Conservation (phyloP, 2,888 invertebrate genomes). For the Ophraella communa region DNA sequence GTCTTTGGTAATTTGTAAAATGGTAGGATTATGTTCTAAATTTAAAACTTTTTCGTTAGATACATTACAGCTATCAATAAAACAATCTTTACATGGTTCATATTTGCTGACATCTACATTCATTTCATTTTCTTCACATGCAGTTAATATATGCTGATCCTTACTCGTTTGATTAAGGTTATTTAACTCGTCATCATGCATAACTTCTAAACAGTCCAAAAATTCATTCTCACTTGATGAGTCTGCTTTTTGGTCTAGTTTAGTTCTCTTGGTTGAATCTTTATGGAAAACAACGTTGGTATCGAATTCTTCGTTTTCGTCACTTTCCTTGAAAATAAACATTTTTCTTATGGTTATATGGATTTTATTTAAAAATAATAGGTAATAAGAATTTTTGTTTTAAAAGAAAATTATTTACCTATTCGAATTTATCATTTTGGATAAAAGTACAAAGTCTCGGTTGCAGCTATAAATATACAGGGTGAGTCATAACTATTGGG, state of each 20-base stretch:
- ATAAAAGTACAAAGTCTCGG: too few relatives aligned
- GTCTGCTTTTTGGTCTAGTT: constrained; percentile 39
- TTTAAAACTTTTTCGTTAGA: constrained; percentile 22
- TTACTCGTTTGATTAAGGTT: constrained; percentile 31
- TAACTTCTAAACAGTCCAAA: constrained; percentile 51
- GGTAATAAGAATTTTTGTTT: too few relatives aligned
- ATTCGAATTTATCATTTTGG: too few relatives aligned
- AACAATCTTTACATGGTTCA: constrained; percentile 22
- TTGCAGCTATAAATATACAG: too few relatives aligned
- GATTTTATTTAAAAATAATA: too few relatives aligned
- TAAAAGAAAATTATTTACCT: too few relatives aligned
- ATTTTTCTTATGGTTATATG: too few relatives aligned
- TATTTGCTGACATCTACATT: constrained; percentile 22
- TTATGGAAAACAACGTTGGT: constrained; percentile 50
- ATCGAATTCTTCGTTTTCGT: constrained; percentile 51
- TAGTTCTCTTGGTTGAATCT: constrained; percentile 41
- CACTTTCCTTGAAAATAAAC: constrained; percentile 49
- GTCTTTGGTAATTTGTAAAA: constrained; percentile 34
- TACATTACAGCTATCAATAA: neutral
- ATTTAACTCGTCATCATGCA: constrained; percentile 46
- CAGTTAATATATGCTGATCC: constrained; percentile 42
- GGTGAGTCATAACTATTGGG: too few relatives aligned
- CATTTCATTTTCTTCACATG: constrained; percentile 40
- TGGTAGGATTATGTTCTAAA: constrained; percentile 16
- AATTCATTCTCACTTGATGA: constrained; percentile 56